Evolutionary conservation across 2,888 invertebrate species (phyloP), one percentile per base, ranked within the genome.

Genomic region (Diplazon laetatorius): DNA sequence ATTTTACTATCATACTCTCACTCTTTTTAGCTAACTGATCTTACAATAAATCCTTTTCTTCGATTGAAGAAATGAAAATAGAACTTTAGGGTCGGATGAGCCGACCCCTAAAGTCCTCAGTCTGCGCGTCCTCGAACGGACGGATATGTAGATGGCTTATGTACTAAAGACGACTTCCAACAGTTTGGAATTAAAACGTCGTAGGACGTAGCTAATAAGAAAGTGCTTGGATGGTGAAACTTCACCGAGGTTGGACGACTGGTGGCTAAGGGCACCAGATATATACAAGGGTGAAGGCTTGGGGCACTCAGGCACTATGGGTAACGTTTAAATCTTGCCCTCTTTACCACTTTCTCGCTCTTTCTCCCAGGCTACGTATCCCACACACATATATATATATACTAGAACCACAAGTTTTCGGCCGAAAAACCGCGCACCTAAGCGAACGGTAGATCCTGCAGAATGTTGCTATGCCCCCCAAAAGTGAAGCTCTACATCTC

Each of bases 401-500:
- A 50, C 39, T 50, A 35, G 42, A 52, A 66, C 76, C 50, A 48
- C 70, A 76, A 46, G 55, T 75, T 63, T 12, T 55, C 37, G 76
- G 20, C 30, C 68, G 68, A 16, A 35, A 48, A 72, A 50, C 68
- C 68, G 65, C 57, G 60, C 18, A 3, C 14, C 65, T 14, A 66
- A 66, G 52, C 18, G 59, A 76, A 72, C 72, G 66, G 72, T 77
- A 73, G 63, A 65, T 78, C 70, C 59, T 44, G 74, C 65, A 60
- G 65, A 78, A 74, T 60, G 74, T 75, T 74, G 65, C 59, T 69
- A 44, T 65, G 14, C 63, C n/a, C 30, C 63, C 39, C 48, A 25
- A 78, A 73, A 57, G 44, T 22, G 62, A 57, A 73, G n/a, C 48
- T 44, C 60, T n/a, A n/a, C n/a, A n/a, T n/a, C n/a, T n/a, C n/a